Evolutionary conservation across 2,797 vertebrate genomes (phyloP).

Genomic region (Labroides dimidiatus): DNA sequence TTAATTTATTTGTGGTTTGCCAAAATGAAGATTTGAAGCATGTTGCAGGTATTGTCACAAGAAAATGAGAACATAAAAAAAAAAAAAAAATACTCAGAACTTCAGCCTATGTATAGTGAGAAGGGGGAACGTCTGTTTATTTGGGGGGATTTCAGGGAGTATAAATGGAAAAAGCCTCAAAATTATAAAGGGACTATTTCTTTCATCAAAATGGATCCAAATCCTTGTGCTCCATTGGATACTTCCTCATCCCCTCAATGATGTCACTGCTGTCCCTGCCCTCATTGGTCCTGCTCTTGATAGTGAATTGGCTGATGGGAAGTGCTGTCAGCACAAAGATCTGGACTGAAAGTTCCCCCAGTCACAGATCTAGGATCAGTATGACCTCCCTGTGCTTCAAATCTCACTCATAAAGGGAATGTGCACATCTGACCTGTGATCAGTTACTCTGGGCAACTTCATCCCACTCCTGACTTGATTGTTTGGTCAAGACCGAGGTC

Average conservation of each 20-base stretch:
- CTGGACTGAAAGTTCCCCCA: slow-evolving; percentile 52
- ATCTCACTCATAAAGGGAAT: slow-evolving; percentile 60
- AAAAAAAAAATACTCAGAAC: slow-evolving; percentile 65
- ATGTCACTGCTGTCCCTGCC: slow-evolving; percentile 72
- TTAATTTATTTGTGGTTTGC: slow-evolving; percentile 89
- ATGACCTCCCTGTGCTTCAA: slow-evolving; percentile 62
- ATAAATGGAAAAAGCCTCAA: slow-evolving; percentile 67
- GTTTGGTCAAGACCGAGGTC: slow-evolving; percentile 71
- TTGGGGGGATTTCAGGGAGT: slow-evolving; percentile 50
- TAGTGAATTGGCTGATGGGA: slow-evolving; percentile 58
- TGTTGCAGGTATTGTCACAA: slow-evolving; percentile 82
- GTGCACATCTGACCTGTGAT: slow-evolving; percentile 66
- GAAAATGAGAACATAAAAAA: slow-evolving; percentile 76
- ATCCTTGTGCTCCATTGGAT: slow-evolving; percentile 49
- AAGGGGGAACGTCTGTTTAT: slow-evolving; percentile 66
- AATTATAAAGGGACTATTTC: slow-evolving; percentile 48
- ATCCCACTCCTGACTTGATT: slow-evolving; percentile 60
- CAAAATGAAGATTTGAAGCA: slow-evolving; percentile 86
- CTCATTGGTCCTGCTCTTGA: slow-evolving; percentile 63
- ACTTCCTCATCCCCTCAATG: slow-evolving; percentile 57
- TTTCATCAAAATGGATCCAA: slow-evolving; percentile 49
- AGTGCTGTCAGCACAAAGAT: slow-evolving; percentile 62
- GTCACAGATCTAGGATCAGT: slow-evolving; percentile 71
- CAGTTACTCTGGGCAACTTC: slow-evolving; percentile 59
- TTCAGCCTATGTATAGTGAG: slow-evolving; percentile 75